These are phyloP conservation scores for Campylomormyrus tamandua DNA, from an alignment of 2,113 vertebrate genomes.

Conservation along the genomic window DNA sequence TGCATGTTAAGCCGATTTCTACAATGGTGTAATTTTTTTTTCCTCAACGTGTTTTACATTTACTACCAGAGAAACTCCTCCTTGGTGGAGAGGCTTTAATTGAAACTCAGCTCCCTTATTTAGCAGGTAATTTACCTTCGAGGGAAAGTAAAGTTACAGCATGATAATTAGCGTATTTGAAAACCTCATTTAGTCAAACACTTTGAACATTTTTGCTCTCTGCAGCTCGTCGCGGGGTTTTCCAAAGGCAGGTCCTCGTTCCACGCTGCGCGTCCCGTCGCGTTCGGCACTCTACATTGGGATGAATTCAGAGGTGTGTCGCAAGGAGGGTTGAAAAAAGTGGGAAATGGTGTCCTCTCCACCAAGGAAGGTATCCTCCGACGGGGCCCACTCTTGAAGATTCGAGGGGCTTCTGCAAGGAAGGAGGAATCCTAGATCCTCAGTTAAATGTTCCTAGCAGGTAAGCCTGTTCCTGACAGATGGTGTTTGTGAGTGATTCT, in stretches of 20 bases:
- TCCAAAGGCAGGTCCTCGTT: conserved; percentile 26
- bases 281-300: not conserved
- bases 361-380: conserved; percentile 35
- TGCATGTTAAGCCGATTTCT: conserved; percentile 19
- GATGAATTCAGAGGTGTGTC: conserved; percentile 1
- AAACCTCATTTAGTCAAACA: conserved; percentile 62
- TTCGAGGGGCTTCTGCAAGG: conserved; percentile 15
- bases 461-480: conserved; percentile 78
- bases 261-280: not conserved
- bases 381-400: conserved; percentile 24
- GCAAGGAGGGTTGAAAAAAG: conserved; percentile 38
- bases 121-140: conserved; percentile 48
- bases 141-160: conserved; percentile 46
- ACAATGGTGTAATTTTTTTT: conserved; percentile 7
- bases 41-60: conserved; percentile 14
- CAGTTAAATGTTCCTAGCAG: conserved; percentile 70
- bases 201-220: conserved; percentile 44
- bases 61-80: conserved; percentile 11
- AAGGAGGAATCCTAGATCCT: conserved; percentile 43
- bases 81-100: conserved; percentile 19
- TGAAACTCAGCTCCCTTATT: conserved; percentile 36
- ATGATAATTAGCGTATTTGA: conserved; percentile 60
- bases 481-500: conserved; percentile 75
- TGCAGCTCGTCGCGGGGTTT: conserved; percentile 12
- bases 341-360: conserved; percentile 49